Evolutionary conservation across 2,797 vertebrate genomes (phyloP), one percentile per base, ranked within the genome.

Genomic region (Rhinogobio ventralis): DNA sequence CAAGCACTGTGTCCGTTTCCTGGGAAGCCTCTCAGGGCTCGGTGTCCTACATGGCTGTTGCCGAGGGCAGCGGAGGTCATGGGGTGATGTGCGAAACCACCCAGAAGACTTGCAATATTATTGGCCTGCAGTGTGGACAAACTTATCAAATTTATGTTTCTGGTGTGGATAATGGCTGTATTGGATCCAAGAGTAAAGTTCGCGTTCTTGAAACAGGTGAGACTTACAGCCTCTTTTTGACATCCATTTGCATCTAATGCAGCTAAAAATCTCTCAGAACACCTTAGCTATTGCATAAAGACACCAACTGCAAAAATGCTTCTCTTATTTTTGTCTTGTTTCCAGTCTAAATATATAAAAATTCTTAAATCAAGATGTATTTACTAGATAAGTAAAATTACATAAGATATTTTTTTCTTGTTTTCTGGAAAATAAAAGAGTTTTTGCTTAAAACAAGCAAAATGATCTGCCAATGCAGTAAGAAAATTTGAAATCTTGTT

Each of bases 21-120:
- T 96, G 96, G 96, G 53, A 62, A 46, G 14, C 86, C 8, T 95
- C 94, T 0, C 77, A 86, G 51, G 95, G 95, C 73, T 94, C 95
- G 0, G n/a, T 87, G 9, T 90, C 88, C 55, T 96, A 96, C 90
- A 82, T 85, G 83, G 95, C 91, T 0, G 79, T 92, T 33, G 94
- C 95, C 10, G 86, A 89, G 73, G 78, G 91, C n/a, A 49, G 55
- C 9, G 36, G 71, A 1, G 94, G 94, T 5, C 86, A 36, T 20
- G 60, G 0, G 8, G 87, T 89, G 86, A 87, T 88, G 11, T 96
- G 95, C 87, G 90, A 92, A 88, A 94, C 90, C 85, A 93, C 74
- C 67, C 79, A 79, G 79, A 90, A 88, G 68, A 51, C 71, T 74
- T 96, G 95, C 83, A 80, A 93, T 86, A 93, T 96, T 62, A 36